These are phyloP conservation scores for Ctena decussata DNA, from an alignment of 2,888 invertebrate species.

Conservation along the genomic window DNA sequence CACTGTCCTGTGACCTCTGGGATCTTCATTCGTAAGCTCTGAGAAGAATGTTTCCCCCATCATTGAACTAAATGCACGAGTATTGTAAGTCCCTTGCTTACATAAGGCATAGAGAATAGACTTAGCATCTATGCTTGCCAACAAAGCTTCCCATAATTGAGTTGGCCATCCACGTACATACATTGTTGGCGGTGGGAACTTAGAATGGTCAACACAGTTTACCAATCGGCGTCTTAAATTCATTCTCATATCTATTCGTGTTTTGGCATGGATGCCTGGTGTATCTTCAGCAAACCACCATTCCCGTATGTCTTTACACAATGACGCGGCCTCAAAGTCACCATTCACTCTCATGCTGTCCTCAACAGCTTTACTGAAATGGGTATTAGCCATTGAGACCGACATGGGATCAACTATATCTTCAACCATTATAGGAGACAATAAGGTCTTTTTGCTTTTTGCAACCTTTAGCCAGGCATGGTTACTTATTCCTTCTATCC, in stretches of 20 bases:
- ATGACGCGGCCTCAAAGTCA: slow-evolving; percentile 31
- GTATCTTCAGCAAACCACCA: slow-evolving; percentile 62
- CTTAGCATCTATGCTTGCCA: slow-evolving; percentile 45
- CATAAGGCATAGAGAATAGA: slow-evolving; percentile 17
- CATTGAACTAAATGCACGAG: slow-evolving; percentile 43
- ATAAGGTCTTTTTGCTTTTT: slow-evolving; percentile 3
- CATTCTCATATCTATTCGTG: slow-evolving; percentile 21
- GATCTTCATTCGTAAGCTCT: slow-evolving; percentile 51
- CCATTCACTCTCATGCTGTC: slow-evolving; percentile 18
- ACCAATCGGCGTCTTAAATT: slow-evolving; percentile 33
- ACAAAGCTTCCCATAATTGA: slow-evolving; percentile 46
- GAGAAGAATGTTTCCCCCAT: slow-evolving; percentile 53
- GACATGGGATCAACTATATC: slow-evolving; percentile 55
- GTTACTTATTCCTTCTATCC: background rate
- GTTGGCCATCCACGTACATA: slow-evolving; percentile 35
- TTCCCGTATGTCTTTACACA: slow-evolving; percentile 39
- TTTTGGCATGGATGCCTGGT: slow-evolving; percentile 35
- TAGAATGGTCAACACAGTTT: background rate
- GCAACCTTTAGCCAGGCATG: slow-evolving; percentile 33
- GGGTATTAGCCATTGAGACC: slow-evolving; percentile 38
- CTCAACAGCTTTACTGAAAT: slow-evolving; percentile 42
- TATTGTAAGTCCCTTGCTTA: slow-evolving; percentile 37
- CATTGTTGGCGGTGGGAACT: slow-evolving; percentile 32
- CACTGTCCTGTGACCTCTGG: slow-evolving; percentile 54
- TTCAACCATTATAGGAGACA: slow-evolving; percentile 45